Evolutionary conservation across 2,113 vertebrate genomes (phyloP).

Genomic region (Zingel zingel): DNA sequence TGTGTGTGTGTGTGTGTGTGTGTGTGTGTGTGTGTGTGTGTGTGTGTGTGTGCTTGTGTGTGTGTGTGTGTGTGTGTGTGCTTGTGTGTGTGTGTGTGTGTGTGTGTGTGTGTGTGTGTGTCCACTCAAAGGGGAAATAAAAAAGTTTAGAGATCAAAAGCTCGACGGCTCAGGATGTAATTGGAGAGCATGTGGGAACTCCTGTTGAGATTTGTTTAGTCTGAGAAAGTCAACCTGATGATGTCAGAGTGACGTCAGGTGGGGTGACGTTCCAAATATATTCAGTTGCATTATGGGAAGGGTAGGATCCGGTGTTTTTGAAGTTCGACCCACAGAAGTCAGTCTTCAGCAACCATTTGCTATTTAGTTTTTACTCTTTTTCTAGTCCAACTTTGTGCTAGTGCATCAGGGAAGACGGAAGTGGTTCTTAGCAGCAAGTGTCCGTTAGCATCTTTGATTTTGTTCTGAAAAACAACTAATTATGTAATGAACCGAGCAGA

Average conservation of each 20-base stretch:
- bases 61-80: not conserved
- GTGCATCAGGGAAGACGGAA: not conserved
- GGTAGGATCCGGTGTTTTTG: too few relatives aligned
- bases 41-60: not conserved
- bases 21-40: too few relatives aligned
- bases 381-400: not conserved
- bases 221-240: not conserved
- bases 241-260: not conserved
- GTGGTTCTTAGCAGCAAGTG: not conserved
- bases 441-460: not conserved
- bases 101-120: too few relatives aligned
- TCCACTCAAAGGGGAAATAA: too few relatives aligned
- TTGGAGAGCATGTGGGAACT: too few relatives aligned
- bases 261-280: not conserved
- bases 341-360: not conserved
- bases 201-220: not conserved
- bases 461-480: not conserved
- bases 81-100: too few relatives aligned
- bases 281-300: not conserved
- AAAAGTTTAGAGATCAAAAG: too few relatives aligned
- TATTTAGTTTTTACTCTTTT: not conserved
- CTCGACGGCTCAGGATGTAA: too few relatives aligned
- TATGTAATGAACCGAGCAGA: not conserved
- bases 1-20: too few relatives aligned
- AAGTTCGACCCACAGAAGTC: too few relatives aligned